These are phyloP conservation scores for Anastrepha obliqua DNA, from an alignment of 1,140 invertebrate genomes.

Conservation along the genomic window DNA sequence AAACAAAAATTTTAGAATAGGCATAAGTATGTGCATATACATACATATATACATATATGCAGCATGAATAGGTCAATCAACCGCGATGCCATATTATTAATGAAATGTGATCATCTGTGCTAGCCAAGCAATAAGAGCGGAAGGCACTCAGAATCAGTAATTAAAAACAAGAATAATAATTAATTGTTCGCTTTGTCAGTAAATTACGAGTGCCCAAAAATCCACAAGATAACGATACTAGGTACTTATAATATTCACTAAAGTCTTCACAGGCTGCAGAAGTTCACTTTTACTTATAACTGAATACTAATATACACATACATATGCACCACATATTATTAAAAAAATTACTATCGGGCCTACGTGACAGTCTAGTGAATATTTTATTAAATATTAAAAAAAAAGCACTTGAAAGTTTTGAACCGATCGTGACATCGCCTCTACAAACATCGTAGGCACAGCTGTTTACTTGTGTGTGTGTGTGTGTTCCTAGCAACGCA, in stretches of 20 bases:
- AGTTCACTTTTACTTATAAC: background rate
- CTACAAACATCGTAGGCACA: background rate
- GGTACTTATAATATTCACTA: too few species aligned
- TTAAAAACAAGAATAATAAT: too few species aligned
- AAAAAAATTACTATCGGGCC: background rate
- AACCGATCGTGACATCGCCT: background rate
- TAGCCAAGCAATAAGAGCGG: background rate
- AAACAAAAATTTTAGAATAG: background rate
- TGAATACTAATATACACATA: background rate
- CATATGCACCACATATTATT: background rate
- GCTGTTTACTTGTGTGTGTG: background rate
- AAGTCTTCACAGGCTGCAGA: background rate
- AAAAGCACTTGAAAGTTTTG: too few species aligned
- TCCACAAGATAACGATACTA: too few species aligned
- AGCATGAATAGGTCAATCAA: conserved; percentile 21
- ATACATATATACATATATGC: background rate
- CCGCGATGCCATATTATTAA: background rate
- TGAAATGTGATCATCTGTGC: background rate
- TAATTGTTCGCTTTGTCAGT: too few species aligned
- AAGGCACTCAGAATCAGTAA: background rate
- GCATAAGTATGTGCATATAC: background rate
- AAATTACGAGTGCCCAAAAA: too few species aligned
- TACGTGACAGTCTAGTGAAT: background rate
- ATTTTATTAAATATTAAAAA: background rate
- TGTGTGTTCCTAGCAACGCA: background rate